Evolutionary conservation across 1,140 invertebrate species (phyloP), one percentile per base, ranked within the genome.

Genomic region (Anagrus nilaparvatae): DNA sequence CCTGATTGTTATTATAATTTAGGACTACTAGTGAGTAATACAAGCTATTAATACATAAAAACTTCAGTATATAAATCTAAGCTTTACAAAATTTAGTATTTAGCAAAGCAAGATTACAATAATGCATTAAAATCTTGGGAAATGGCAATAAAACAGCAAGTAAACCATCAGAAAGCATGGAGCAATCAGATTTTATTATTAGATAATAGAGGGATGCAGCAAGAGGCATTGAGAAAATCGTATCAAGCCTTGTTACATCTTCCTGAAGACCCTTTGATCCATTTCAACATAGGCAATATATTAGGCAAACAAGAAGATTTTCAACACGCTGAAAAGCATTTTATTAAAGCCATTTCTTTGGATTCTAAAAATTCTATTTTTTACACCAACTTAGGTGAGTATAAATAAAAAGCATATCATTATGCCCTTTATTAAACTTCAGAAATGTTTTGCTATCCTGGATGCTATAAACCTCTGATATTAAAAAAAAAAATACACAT

Each of bases 1-100:
- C 84, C 93, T 0, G 90, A 96, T 58, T 94, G 90, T 61, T 83
- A 84, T 56, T 97, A 94, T 56, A 97, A 97, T 67, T 70, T 97
- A 46, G 93, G 92, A 19, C 92, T 96, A 67, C 67, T 96, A 75
- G 84, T 87, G 67, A 70, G 66, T n/a, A 50, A 49, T 28, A 36
- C 29, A 20, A 13, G 24, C 28, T 35, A 43, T 37, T 40, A 40
- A 13, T 38, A 9, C 7, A 14, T 16, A 45, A 19, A 16, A 36
- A 36, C n/a, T 45, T 40, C 38, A 34, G 29, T 16, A 37, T 24
- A 5, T 41, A 23, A 28, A 29, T 31, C 33, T 42, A 35, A 40
- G 18, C 19, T 44, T 8, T 37, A 7, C 24, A 25, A 25, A 28
- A 31, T 40, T 44, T 10, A 83, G 77, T 84, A 81, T 54, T 56